Base-by-base conservation (phyloP, 2,888 invertebrate species). In the Drosophila lacicola region DNA sequence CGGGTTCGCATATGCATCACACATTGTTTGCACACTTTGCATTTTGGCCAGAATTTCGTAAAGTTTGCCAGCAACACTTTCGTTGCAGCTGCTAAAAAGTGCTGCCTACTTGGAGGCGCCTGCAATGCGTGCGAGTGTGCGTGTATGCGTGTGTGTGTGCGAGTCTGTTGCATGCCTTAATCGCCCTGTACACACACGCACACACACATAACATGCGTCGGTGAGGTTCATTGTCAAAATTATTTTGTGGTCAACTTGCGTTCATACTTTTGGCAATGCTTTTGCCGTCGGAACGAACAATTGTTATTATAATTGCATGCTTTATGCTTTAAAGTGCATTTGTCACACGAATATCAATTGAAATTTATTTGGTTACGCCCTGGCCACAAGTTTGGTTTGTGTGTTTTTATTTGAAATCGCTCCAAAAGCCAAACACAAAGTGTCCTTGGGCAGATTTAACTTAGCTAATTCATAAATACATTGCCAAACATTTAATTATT, bases 1-100 rank as follows among this genome's bases (percentile, higher is more conserved):
- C 56, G 69, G 56, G 68, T 54, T 70, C 69, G 83, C 78, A 85
- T 82, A 77, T 85, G 82, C 88, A 85, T 71, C 87, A 80, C 61
- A 74, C 79, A 90, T 90, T 88, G 90, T 89, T 88, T 74, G 89
- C 88, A 74, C 85, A 90, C 85, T 90, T 88, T 74, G 85, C 82
- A 88, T 88, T 90, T 85, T 76, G 87, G 68, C 65, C 74, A 78
- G 81, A 78, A 89, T 82, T 87, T 87, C 62, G 76, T 62, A 88
- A 90, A 89, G 79, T 90, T 90, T 75, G 67, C 83, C 60, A 78
- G 71, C 81, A 83, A 89, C 89, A 89, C 89, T 83, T 89, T 74
- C 81, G 44, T 62, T 71, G 84, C 76, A 70, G 68, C 83, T 60
- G 75, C 82, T 73, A 84, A 86, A 86, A 85, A 89, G 73, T 75